Evolutionary conservation across 2,888 invertebrate species (phyloP).

Genomic region (Troides aeacus): DNA sequence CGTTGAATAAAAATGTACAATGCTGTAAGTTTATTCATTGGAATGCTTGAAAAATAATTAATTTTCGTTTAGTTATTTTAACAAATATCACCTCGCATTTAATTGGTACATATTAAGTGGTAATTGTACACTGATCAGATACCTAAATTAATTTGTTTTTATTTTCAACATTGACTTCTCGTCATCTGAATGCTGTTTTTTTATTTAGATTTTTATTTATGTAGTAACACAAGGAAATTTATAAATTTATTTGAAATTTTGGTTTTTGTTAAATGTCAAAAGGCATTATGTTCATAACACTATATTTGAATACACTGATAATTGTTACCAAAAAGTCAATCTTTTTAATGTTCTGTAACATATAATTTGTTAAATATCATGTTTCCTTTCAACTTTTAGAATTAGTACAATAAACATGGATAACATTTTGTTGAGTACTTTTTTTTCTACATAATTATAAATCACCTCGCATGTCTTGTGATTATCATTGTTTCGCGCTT

Average conservation of each 20-base stretch:
- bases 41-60: not conserved
- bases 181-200: conserved; percentile 43
- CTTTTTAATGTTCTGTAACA: conserved; percentile 50
- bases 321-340: conserved; percentile 73
- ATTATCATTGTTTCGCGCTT: too few relatives aligned
- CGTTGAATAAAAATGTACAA: conserved; percentile 32
- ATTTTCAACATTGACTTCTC: conserved; percentile 34
- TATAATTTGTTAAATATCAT: conserved; percentile 57
- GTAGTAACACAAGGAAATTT: conserved; percentile 32
- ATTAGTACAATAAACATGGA: conserved; percentile 72
- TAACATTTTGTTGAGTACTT: conserved; percentile 52
- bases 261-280: conserved; percentile 17
- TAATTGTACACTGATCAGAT: conserved; percentile 17
- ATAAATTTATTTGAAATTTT: conserved; percentile 22
- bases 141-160: conserved; percentile 8
- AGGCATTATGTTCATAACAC: conserved; percentile 5
- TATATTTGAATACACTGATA: conserved; percentile 18
- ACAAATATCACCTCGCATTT: conserved; percentile 45
- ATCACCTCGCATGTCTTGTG: not conserved
- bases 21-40: not conserved
- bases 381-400: conserved; percentile 66
- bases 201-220: conserved; percentile 45
- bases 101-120: conserved; percentile 37
- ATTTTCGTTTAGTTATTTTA: conserved; percentile 8
- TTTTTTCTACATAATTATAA: conserved; percentile 34